Evolutionary conservation across 2,797 vertebrate genomes (phyloP).

Genomic region (Cichlasoma orientale): DNA sequence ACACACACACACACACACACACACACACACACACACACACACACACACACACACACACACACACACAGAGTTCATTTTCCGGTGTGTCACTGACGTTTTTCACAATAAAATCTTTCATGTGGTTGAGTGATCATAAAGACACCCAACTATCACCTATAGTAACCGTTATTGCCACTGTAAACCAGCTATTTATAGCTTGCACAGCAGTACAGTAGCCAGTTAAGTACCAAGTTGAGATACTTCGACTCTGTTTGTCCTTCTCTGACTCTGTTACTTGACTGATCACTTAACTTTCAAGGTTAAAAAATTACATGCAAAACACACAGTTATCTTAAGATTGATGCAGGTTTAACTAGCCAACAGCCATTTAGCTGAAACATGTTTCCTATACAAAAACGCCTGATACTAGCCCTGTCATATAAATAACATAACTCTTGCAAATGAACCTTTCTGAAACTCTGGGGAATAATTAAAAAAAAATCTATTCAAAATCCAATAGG

Average conservation of each 20-base stretch:
- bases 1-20: too few species aligned
- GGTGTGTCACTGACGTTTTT: conserved; percentile 35
- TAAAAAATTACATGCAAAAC: background rate
- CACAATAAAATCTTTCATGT: conserved; percentile 49
- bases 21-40: background rate
- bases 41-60: background rate
- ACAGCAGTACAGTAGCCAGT: background rate
- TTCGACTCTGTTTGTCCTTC: background rate
- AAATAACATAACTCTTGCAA: too few species aligned
- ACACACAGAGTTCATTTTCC: conserved; percentile 21
- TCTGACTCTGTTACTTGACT: background rate
- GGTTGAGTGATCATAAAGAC: background rate
- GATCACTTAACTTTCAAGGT: background rate
- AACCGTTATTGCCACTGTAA: background rate
- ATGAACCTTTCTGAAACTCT: too few species aligned
- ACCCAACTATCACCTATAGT: background rate
- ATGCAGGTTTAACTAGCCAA: background rate
- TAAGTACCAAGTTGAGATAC: background rate
- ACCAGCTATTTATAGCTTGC: background rate
- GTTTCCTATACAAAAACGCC: too few species aligned
- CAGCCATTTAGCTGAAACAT: too few species aligned
- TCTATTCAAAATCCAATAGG: too few species aligned
- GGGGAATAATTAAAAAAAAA: too few species aligned
- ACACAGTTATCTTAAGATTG: background rate
- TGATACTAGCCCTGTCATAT: too few species aligned